Base-by-base conservation (phyloP, 2,797 vertebrate species). In the Anabas testudineus region DNA sequence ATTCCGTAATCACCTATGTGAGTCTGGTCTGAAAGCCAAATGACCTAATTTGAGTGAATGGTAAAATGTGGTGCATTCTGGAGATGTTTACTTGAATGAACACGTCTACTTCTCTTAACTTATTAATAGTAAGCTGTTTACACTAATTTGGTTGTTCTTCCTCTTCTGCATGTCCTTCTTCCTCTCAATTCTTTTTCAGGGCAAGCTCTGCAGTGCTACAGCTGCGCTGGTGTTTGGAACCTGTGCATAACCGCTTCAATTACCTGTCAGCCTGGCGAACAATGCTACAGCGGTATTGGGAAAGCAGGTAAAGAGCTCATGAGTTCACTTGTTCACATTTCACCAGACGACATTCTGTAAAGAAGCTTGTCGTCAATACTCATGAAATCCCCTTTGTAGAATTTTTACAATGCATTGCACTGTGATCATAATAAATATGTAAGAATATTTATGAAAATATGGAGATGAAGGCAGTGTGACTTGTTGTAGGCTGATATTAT, bases 181-280 rank as follows among this genome's bases (percentile, higher is more conserved):
- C 24, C 6, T 3, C 39, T 19, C 22, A 53, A 54, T 10, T 66
- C 24, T 60, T 32, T 53, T 7, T 24, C 76, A 95, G 94, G 82
- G 45, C 90, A 93, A 22, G 68, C 84, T 6, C 84, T 95, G 32
- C 0, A 68, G 39, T 95, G 94, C 80, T 94, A 94, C 77, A 13
- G 92, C 0, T 95, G 94, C 57, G 0, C 93, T 0, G 93, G 93
- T 12, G 0, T 95, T 0, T 16, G 30, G 5, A 0, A 3, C 0
- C 0, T 93, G 43, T 94, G 94, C 62, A 0, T 63, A 0, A 93
- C 91, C 10, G 1, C 18, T 1, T 0, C 56, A 36, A 3, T 0
- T 0, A 78, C 37, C 0, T 95, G 94, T 53, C 0, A 0, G 0
- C 0, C 0, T 0, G 73, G 37, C 1, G 26, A 93, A 5, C 48